phyloP scores from a whole-genome alignment of 2,888 invertebrate species.

The Callimorpha dominula region DNA sequence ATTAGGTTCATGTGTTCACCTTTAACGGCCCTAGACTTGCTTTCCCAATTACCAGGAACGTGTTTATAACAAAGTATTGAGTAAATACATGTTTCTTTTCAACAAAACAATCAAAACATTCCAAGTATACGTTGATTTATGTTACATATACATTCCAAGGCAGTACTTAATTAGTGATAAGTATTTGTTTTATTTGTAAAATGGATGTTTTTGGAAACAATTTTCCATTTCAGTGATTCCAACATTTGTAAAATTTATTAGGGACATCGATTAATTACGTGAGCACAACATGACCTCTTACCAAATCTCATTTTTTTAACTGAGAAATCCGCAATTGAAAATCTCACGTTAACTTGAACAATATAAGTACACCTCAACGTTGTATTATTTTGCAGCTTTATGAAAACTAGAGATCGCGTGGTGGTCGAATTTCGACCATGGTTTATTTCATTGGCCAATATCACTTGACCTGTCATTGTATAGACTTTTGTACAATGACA shows the following conservation, averaged over 20 bases:
- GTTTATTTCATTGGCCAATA: too few species aligned
- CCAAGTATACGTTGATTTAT: conserved; percentile 34
- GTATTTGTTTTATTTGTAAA: conserved; percentile 11
- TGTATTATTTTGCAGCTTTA: background rate
- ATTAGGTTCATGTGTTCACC: too few species aligned
- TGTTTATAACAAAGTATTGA: background rate
- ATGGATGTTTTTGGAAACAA: background rate
- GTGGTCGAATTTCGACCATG: too few species aligned
- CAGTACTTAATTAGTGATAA: conserved; percentile 78
- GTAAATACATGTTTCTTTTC: conserved; percentile 2
- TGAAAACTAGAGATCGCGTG: too few species aligned
- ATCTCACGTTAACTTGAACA: too few species aligned
- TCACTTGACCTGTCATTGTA: too few species aligned
- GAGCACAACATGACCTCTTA: background rate
- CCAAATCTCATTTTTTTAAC: background rate
- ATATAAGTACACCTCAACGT: background rate
- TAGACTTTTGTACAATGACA: too few species aligned
- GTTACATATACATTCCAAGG: conserved; percentile 65
- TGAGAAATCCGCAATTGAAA: too few species aligned
- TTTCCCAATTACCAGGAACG: background rate
- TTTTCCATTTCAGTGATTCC: background rate
- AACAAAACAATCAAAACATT: conserved; percentile 7
- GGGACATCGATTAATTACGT: background rate
- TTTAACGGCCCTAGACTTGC: too few species aligned
- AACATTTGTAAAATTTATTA: background rate